Evolutionary conservation across 2,113 vertebrate genomes (phyloP), one percentile per base, ranked within the genome.

Genomic region (Oreotrochilus melanogaster): DNA sequence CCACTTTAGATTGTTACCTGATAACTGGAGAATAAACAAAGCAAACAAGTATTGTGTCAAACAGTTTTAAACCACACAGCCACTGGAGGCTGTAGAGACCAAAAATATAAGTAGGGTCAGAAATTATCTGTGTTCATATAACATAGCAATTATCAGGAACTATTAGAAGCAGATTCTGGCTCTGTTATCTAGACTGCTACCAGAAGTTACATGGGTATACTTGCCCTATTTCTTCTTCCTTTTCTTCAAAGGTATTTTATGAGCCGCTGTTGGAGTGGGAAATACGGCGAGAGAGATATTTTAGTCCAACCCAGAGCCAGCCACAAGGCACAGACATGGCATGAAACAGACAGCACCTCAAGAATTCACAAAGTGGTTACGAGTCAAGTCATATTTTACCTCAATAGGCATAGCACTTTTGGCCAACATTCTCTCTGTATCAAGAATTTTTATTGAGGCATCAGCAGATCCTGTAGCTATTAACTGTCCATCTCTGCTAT

Each of bases 341-440:
- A 78, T 7, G 39, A 66, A 71, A 93, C 43, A 69, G 37, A 47
- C 45, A 74, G 47, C 65, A 89, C 37, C 87, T 61, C 69, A 69
- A 76, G 50, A 71, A 61, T 48, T 74, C 56, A 81, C 54, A n/a
- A 50, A 65, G 19, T 2, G 8, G 24, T 45, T 47, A 47, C 0
- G 37, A 73, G 11, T 81, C 39, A 73, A 79, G 45, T 42, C 23
- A 69, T 71, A 27, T 19, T 84, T 98, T 94, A 99, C 99, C 98
- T 99, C 99, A 6, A 99, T 99, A 2, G 99, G 99, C 99, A 99
- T 99, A 60, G 99, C 99, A 2, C 99, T 99, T 90, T 99, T 99
- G 71, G 99, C 99, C 96, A 99, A 90, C 99, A 99, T 99, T 89
- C 99, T 98, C 76, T 99, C 99, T 0, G 99, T 99, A 91, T 99